phyloP scores from a whole-genome alignment of 2,113 vertebrate genomes.

The Gasterosteus nipponicus region DNA sequence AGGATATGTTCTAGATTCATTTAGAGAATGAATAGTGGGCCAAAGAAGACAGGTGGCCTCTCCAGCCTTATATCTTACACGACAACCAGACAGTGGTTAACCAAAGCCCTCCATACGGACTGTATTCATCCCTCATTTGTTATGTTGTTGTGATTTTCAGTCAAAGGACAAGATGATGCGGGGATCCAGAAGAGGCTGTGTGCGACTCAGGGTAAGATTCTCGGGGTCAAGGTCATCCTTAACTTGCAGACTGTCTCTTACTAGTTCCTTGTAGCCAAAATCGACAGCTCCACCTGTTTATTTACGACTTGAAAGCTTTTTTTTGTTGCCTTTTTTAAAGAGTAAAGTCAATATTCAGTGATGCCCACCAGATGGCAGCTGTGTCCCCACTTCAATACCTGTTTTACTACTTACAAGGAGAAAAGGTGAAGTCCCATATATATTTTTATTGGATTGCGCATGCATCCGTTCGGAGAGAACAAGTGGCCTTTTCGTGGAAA shows the following conservation, averaged over 20 bases:
- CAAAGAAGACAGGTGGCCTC: no score
- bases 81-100: neutral
- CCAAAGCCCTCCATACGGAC: neutral
- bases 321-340: neutral
- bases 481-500: neutral
- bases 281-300: neutral
- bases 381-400: neutral
- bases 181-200: slow-evolving; percentile 97
- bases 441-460: neutral
- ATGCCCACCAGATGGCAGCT: slow-evolving; percentile 72
- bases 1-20: no score
- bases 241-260: neutral
- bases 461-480: neutral
- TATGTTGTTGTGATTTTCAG: slow-evolving; percentile 78
- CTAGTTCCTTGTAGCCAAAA: neutral
- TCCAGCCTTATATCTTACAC: neutral
- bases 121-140: neutral
- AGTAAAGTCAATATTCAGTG: neutral
- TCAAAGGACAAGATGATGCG: slow-evolving; percentile 99
- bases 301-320: neutral
- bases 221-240: neutral
- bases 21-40: no score
- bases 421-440: neutral
- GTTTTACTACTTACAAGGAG: no score
- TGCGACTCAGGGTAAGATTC: slow-evolving; percentile 91